These are phyloP conservation scores for Heliocidaris erythrogramma DNA, from an alignment of 35 echinoderm and acorn worm species.

Conservation along the genomic window DNA sequence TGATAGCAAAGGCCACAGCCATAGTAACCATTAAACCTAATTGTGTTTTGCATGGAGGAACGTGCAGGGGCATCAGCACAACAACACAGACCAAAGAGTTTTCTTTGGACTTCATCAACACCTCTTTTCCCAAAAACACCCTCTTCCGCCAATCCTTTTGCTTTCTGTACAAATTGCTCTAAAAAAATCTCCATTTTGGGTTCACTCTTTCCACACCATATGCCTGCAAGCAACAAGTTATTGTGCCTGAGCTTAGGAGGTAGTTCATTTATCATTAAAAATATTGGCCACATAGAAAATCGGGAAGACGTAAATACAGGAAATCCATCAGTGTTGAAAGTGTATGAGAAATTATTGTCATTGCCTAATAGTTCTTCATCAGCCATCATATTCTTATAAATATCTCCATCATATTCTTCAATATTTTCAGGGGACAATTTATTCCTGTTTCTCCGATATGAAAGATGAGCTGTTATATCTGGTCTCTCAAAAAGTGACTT, in stretches of 20 bases:
- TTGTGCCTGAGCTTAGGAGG: no score
- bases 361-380: conserved; percentile 45
- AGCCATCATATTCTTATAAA: conserved; percentile 48
- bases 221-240: no score
- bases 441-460: background rate
- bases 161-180: no score
- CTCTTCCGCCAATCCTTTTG: conserved; percentile 36
- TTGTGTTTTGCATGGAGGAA: conserved; percentile 59
- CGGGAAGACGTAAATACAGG: conserved; percentile 55
- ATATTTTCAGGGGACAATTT: conserved; percentile 45
- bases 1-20: conserved; percentile 75
- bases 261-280: no score
- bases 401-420: conserved; percentile 70
- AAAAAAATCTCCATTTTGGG: no score
- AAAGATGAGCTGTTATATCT: background rate
- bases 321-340: conserved; percentile 65
- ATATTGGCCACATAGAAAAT: conserved; percentile 69
- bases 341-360: conserved; percentile 65
- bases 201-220: no score
- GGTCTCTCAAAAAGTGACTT: background rate
- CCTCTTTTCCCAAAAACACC: conserved; percentile 56
- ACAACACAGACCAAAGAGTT: conserved; percentile 63
- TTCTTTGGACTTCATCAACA: conserved; percentile 50
- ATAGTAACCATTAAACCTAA: conserved; percentile 68
- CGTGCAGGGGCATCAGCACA: conserved; percentile 76